A percentile compares a stretch with the other conserved stretches of the same genome.
Evolutionary conservation across 2,888 invertebrate species (phyloP).

Genomic region (Arenicola marina): DNA sequence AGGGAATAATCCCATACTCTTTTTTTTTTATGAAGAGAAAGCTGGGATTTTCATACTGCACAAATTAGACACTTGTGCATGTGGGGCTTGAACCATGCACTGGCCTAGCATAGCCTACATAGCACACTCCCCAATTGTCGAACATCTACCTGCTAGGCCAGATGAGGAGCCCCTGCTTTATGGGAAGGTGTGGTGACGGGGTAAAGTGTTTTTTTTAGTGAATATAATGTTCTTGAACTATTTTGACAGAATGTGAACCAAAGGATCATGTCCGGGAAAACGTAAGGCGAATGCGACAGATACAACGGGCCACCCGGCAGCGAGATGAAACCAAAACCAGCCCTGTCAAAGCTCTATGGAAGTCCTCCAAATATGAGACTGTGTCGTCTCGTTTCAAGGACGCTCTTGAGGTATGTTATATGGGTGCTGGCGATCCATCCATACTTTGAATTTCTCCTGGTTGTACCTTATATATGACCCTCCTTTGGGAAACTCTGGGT

Average conservation of each 20-base stretch:
- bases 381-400: conserved; percentile 54
- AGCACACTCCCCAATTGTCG: too few relatives aligned
- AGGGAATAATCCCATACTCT: too few relatives aligned
- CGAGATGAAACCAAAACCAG: conserved; percentile 44
- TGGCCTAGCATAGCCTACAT: not conserved
- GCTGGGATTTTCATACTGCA: too few relatives aligned
- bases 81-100: not conserved
- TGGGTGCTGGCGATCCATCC: not conserved
- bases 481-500: too few relatives aligned
- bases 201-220: not conserved
- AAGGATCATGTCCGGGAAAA: conserved; percentile 58
- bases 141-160: too few relatives aligned
- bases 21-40: too few relatives aligned
- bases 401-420: conserved; percentile 4
- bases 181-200: too few relatives aligned
- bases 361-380: conserved; percentile 55
- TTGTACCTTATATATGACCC: too few relatives aligned
- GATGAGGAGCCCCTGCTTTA: too few relatives aligned
- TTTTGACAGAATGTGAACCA: conserved; percentile 37
- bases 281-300: conserved; percentile 57
- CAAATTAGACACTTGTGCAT: not conserved
- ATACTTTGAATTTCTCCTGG: too few relatives aligned
- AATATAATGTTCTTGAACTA: not conserved
- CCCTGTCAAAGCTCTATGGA: conserved; percentile 59
- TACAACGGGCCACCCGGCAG: conserved; percentile 49